Percentiles rank a stretch among this genome's conserved stretches.
Evolutionary conservation across 2,888 invertebrate genomes (phyloP).

Genomic region (Ormyrus rosae): DNA sequence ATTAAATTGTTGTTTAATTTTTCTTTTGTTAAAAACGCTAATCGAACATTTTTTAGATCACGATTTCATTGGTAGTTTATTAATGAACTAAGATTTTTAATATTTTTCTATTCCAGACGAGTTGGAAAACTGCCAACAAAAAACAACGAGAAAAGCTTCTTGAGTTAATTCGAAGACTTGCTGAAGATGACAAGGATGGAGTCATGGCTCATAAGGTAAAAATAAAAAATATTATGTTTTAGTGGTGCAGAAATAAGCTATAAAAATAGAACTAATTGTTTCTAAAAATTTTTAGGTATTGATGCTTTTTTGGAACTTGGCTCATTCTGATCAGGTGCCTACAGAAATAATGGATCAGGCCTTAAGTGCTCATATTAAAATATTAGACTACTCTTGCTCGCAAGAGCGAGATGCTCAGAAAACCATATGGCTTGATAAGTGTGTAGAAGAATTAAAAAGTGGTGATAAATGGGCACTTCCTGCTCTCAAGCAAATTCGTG

Average conservation of each 20-base stretch:
- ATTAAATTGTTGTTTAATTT: neutral
- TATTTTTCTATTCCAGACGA: constrained; percentile 78
- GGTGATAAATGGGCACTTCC: constrained; percentile 95
- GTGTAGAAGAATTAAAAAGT: constrained; percentile 94
- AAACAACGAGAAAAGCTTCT: constrained; percentile 96
- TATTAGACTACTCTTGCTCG: constrained; percentile 97
- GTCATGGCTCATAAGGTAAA: constrained; percentile 97
- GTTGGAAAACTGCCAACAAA: constrained; percentile 97
- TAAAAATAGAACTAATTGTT: constrained; percentile 27
- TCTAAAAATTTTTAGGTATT: constrained; percentile 79
- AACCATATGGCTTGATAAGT: constrained; percentile 95
- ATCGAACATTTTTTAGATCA: constrained; percentile 42
- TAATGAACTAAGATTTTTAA: constrained; percentile 50
- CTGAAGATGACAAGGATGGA: constrained; percentile 99
- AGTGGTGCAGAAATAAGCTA: constrained; percentile 7
- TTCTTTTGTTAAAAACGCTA: constrained; percentile 14
- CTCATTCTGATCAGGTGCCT: constrained; percentile 96
- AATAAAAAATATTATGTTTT: constrained; percentile 24
- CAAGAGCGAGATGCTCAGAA: constrained; percentile 98
- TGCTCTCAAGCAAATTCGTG: constrained; percentile 95
- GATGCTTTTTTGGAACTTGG: constrained; percentile 96
- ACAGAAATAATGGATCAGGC: constrained; percentile 99
- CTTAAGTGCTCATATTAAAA: constrained; percentile 95
- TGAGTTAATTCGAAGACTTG: constrained; percentile 94
- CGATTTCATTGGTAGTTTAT: constrained; percentile 50